Percentiles rank a stretch among this genome's conserved stretches.
These are phyloP conservation scores for Hypothenemus hampei DNA, from an alignment of 1,140 invertebrate genomes.

Conservation along the genomic window DNA sequence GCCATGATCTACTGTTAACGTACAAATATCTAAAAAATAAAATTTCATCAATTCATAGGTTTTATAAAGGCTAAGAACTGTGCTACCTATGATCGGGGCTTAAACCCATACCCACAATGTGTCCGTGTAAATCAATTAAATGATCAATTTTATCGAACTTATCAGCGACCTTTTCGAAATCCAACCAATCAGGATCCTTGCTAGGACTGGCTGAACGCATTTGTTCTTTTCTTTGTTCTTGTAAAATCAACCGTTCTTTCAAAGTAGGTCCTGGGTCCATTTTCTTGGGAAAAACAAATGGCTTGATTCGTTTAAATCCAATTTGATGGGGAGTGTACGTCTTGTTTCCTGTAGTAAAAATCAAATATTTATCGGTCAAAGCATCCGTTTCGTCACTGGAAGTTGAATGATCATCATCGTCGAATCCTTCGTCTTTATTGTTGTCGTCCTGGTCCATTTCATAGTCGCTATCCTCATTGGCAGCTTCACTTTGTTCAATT, in stretches of 20 bases:
- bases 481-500: constrained; percentile 39
- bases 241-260: constrained; percentile 59
- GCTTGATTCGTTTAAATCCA: constrained; percentile 73
- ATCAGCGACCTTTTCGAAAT: constrained; percentile 64
- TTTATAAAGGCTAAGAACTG: neutral
- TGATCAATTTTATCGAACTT: constrained; percentile 77
- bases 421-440: constrained; percentile 31
- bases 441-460: constrained; percentile 30
- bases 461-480: constrained; percentile 45
- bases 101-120: constrained; percentile 85
- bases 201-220: constrained; percentile 47
- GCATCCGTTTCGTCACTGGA: constrained; percentile 45
- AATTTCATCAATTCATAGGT: neutral
- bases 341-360: constrained; percentile 80
- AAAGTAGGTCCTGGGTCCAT: constrained; percentile 65
- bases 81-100: constrained; percentile 83
- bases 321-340: constrained; percentile 87
- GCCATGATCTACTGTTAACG: constrained; percentile 84
- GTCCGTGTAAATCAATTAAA: constrained; percentile 80
- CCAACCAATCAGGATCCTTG: constrained; percentile 60
- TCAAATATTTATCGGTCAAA: constrained; percentile 67
- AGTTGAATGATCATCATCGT: constrained; percentile 27
- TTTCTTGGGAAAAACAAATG: constrained; percentile 64
- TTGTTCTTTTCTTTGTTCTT: constrained; percentile 51
- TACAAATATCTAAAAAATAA: constrained; percentile 65